Base-by-base conservation (phyloP, 1,140 invertebrate genomes). In the Drosophila takahashii region DNA sequence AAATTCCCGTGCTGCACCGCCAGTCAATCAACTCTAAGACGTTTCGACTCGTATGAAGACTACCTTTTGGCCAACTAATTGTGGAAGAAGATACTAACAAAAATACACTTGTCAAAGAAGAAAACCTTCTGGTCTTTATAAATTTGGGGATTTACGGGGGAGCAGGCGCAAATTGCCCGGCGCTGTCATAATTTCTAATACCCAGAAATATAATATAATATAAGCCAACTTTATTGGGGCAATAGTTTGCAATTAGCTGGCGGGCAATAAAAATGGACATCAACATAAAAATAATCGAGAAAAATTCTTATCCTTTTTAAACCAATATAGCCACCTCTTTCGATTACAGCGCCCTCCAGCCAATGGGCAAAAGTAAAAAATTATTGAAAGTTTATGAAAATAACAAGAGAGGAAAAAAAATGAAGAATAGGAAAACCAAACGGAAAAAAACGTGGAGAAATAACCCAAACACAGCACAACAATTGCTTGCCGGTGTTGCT, bases 331-430 rank as follows among this genome's bases (percentile, higher is more conserved):
- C 42, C 26, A 8, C 15, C 11, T 0, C 2, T 22, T 32, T 36
- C 9, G 29, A 16, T 15, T 64, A 56, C 51, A 86, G 60, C 45
- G 78, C 37, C 11, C 15, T 53, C 10, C 58, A 60, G 62, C 59
- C 76, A 79, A 79, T 79, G 62, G 77, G 58, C 59, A 74, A 66
- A 65, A 52, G 53, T 64, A 76, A 62, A 76, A 84, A 79, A 77
- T 79, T 86, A 86, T 86, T 86, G 83, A 87, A 86, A 86, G 83
- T 86, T 87, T 86, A 86, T 81, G 54, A 81, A 84, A 76, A 83
- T 66, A 70, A 70, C 62, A 70, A 51, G 32, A 51, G 71, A 39
- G 11, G 10, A 71, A 64, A 64, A 29, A 27, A 47, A 44, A 15
- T 37, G 51, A 71, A 57, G 44, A 41, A 62, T 34, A 29, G 44